phyloP scores from a whole-genome alignment of 2,888 invertebrate species.

The Adineta ricciae region DNA sequence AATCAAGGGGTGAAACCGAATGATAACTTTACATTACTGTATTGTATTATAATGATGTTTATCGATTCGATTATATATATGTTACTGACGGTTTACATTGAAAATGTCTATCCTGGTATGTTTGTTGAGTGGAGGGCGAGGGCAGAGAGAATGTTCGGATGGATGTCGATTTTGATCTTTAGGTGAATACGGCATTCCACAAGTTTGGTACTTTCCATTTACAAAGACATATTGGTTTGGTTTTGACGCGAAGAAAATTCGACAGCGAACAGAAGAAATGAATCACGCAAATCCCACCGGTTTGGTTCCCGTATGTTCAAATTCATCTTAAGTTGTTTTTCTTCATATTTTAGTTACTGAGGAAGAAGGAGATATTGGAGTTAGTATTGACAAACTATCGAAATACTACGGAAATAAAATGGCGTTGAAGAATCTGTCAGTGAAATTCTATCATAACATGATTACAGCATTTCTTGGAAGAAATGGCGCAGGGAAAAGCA shows the following conservation, averaged over 20 bases:
- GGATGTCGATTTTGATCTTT: not conserved
- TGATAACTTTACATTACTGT: slow-evolving; percentile 56
- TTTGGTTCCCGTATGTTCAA: no score
- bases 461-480: slow-evolving; percentile 76
- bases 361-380: not conserved
- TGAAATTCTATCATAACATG: slow-evolving; percentile 71
- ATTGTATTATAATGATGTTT: slow-evolving; percentile 62
- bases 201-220: slow-evolving; percentile 56
- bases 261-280: not conserved
- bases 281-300: no score
- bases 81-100: slow-evolving; percentile 57
- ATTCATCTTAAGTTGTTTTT: no score
- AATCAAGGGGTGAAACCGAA: slow-evolving; percentile 53
- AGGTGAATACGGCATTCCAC: slow-evolving; percentile 53
- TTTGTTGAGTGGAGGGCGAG: no score
- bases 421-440: slow-evolving; percentile 62
- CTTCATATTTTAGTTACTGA: not conserved
- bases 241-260: not conserved
- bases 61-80: slow-evolving; percentile 58
- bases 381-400: slow-evolving; percentile 23
- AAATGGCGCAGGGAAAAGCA: slow-evolving; percentile 84
- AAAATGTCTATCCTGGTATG: slow-evolving; percentile 54
- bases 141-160: not conserved
- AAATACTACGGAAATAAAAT: slow-evolving; percentile 43
- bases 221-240: slow-evolving; percentile 54